phyloP scores from a whole-genome alignment of 37 sponge, comb jelly and placozoan genomes.

The Mnemiopsis leidyi region DNA sequence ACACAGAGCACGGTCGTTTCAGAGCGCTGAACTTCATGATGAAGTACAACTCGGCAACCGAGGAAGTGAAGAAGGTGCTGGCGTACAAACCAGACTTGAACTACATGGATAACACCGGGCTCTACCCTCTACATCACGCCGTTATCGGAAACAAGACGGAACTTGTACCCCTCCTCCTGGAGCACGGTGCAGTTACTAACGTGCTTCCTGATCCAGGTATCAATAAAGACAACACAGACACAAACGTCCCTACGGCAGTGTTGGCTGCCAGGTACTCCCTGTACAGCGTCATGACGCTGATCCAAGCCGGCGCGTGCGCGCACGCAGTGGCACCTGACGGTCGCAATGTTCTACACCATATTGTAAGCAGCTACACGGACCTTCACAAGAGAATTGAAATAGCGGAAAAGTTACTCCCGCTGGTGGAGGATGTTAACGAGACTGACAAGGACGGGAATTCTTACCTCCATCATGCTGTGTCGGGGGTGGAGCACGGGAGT shows the following conservation, averaged over 20 bases:
- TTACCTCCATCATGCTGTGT: slow-evolving; percentile 36
- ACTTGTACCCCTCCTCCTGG: background rate
- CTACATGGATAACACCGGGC: slow-evolving; percentile 15
- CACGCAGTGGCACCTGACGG: slow-evolving; percentile 3
- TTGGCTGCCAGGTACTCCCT: background rate
- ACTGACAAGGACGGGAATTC: slow-evolving; percentile 8
- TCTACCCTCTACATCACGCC: slow-evolving; percentile 40
- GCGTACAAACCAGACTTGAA: background rate
- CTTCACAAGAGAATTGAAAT: background rate
- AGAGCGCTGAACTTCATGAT: slow-evolving; percentile 23
- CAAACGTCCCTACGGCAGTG: background rate
- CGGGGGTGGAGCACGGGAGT: slow-evolving; percentile 39
- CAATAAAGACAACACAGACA: background rate
- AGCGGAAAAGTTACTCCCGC: slow-evolving; percentile 4
- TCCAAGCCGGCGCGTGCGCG: slow-evolving; percentile 1
- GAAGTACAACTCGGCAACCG: background rate
- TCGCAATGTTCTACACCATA: slow-evolving; percentile 38
- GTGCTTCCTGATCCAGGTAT: slow-evolving; percentile 2
- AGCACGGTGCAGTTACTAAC: background rate
- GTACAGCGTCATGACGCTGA: background rate
- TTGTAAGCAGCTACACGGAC: slow-evolving; percentile 12
- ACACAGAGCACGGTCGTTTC: background rate
- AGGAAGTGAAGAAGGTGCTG: background rate
- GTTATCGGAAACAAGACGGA: background rate
- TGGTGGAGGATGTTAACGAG: background rate